Evolutionary conservation across 2,113 vertebrate species (phyloP), one percentile per base, ranked within the genome.

Genomic region (Uropsilus gracilis): DNA sequence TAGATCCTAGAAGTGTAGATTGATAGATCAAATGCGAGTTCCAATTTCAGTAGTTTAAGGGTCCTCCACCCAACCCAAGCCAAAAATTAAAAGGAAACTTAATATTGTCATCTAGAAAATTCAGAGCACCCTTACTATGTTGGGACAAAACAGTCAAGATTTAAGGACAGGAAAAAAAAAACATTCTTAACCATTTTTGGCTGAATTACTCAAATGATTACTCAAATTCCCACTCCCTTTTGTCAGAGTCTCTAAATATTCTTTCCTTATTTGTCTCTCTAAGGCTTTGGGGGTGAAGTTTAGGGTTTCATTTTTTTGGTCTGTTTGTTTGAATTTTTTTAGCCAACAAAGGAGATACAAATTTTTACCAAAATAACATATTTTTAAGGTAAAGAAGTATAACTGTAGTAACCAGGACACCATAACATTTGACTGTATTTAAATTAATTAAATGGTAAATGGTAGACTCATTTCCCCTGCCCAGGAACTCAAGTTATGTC

Each of bases 101-200:
- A n/a, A n/a, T n/a, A n/a, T n/a, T n/a, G n/a, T n/a, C n/a, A n/a
- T 84, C 66, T 71, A 53, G 64, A 93, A 93, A 93, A 89, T 28
- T 34, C 69, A 86, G n/a, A 28, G 90, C 68, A 90, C 57, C 39
- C 42, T 83, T 63, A 44, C 68, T 73, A 39, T 72, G 20, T 71
- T 37, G 8, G 4, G 2, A 20, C 66, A 61, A 32, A 46, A 61
- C 8, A 91, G 89, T 59, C 11, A 63, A 68, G 39, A 77, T 90
- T 32, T 81, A 75, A 69, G 86, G 61, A 68, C 55, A 91, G 30
- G 89, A 69, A 86, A 82, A 96, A 91, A 69, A 86, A 82, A 96
- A 85, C 32, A 82, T 78, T 86, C 44, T 85, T 30, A 78, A 48
- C 6, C n/a, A 89, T 86, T 42, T 94, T 32, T 8, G 37, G 8